Evolutionary conservation across 2,113 vertebrate genomes (phyloP).

Genomic region (Octodon degus): DNA sequence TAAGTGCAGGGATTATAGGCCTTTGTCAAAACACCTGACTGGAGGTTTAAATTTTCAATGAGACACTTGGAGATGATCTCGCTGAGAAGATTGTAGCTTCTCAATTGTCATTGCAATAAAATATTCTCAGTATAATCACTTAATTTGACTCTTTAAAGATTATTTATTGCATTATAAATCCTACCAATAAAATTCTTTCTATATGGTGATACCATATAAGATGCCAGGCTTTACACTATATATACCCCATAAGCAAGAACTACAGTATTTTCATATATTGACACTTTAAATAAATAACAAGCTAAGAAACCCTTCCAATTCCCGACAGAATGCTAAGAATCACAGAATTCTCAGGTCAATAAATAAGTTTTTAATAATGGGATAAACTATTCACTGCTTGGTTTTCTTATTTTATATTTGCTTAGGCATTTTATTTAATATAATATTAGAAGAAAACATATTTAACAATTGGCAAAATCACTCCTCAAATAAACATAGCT

Average conservation of each 20-base stretch:
- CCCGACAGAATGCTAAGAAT: background rate
- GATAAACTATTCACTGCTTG: background rate
- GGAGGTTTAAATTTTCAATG: background rate
- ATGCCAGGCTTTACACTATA: background rate
- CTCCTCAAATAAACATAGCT: background rate
- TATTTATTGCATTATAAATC: background rate
- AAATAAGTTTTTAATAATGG: background rate
- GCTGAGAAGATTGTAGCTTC: background rate
- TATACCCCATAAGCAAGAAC: background rate
- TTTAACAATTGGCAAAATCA: background rate
- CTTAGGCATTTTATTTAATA: background rate
- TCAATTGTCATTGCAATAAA: background rate
- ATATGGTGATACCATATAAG: background rate
- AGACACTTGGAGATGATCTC: background rate
- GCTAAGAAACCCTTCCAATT: background rate
- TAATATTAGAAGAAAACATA: background rate
- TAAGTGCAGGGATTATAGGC: background rate
- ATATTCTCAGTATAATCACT: background rate
- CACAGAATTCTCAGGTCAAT: background rate
- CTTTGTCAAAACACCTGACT: background rate
- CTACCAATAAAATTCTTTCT: background rate
- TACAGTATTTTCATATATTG: background rate
- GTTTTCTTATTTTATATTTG: conserved; percentile 31
- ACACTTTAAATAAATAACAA: background rate
- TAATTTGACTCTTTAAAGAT: background rate